Percentiles rank a stretch among this genome's conserved stretches.
Conservation (phyloP, 2,113 vertebrate species). For the Tachycineta bicolor region DNA sequence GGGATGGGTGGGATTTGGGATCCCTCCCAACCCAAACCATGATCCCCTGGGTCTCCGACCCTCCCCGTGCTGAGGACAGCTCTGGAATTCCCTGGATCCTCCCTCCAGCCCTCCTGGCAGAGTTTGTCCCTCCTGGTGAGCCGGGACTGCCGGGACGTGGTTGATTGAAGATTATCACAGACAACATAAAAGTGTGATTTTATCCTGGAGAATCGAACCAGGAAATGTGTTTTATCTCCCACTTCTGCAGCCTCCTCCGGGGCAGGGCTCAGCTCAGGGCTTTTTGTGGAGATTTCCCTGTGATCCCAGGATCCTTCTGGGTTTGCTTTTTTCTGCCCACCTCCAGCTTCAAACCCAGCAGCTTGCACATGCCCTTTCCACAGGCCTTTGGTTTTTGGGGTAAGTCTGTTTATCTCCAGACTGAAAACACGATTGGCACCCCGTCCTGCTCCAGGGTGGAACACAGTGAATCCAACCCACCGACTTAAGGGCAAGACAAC, state of each 20-base stretch:
- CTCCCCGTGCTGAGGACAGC: accelerated
- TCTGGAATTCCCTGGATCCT: not conserved
- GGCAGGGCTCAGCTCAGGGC: not conserved
- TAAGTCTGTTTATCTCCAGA: not conserved
- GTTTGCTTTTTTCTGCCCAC: not conserved
- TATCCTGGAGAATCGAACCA: not conserved
- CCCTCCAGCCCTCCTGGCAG: not conserved
- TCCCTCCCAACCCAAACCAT: accelerated
- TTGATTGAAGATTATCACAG: not conserved
- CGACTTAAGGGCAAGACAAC: not conserved
- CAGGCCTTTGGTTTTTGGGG: not conserved
- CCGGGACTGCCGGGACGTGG: not conserved
- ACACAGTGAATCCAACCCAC: not conserved
- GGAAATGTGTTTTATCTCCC: not conserved
- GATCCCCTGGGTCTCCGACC: not conserved
- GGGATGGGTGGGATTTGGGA: accelerated
- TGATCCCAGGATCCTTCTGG: not conserved
- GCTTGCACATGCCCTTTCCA: not conserved
- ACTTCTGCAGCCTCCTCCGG: not conserved
- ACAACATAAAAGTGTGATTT: not conserved
- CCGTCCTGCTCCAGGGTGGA: not conserved
- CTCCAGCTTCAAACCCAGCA: not conserved
- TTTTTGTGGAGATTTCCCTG: not conserved
- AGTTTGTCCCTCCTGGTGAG: not conserved
- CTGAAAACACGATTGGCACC: not conserved